phyloP scores from a whole-genome alignment of 2,888 invertebrate species.

The Limnephilus marmoratus region DNA sequence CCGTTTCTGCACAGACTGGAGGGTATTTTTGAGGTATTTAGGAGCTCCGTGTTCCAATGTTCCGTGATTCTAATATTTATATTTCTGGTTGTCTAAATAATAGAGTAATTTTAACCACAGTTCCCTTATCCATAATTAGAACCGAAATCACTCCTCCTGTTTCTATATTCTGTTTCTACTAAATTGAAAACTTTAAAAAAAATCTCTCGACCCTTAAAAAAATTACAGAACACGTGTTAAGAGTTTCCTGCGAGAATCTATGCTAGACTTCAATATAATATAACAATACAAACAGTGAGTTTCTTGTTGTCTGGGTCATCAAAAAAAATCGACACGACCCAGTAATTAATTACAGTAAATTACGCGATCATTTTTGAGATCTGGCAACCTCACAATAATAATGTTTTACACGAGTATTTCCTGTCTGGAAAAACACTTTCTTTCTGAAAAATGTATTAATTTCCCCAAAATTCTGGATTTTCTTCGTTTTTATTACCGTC shows the following conservation, averaged over 20 bases:
- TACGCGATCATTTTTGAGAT: not conserved
- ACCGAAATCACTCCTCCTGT: too few relatives aligned
- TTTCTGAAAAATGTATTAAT: not conserved
- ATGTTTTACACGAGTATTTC: not conserved
- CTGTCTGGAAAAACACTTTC: not conserved
- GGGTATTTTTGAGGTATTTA: too few relatives aligned
- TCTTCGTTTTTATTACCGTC: not conserved
- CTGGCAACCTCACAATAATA: not conserved
- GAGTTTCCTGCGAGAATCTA: not conserved
- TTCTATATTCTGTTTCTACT: too few relatives aligned
- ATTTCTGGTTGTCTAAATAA: too few relatives aligned
- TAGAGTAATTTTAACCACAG: too few relatives aligned
- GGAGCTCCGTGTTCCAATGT: too few relatives aligned
- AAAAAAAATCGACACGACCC: not conserved
- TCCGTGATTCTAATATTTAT: too few relatives aligned
- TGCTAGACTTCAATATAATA: not conserved
- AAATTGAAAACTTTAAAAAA: too few relatives aligned
- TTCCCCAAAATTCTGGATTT: not conserved
- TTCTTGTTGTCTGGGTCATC: not conserved
- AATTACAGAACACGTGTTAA: not conserved
- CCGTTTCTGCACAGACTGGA: too few relatives aligned
- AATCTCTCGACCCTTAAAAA: too few relatives aligned
- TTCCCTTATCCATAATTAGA: too few relatives aligned
- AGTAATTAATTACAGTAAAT: not conserved
- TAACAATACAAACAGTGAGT: not conserved